Evolutionary conservation across 2,797 vertebrate genomes (phyloP), one percentile per base, ranked within the genome.

Genomic region (Microhierax caerulescens): DNA sequence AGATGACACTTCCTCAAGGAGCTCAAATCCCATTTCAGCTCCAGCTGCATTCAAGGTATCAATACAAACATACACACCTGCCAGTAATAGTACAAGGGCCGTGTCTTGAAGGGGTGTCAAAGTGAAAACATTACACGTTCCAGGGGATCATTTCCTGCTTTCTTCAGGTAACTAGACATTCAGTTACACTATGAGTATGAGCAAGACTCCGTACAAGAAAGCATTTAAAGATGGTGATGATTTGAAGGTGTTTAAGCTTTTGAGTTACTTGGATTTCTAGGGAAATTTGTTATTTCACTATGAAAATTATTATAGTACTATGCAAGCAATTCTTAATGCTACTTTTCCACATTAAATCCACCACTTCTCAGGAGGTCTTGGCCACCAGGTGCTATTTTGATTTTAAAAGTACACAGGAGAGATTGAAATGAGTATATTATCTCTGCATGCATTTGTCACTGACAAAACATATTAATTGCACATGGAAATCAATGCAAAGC

Each of bases 401-500:
- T 93, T 94, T 90, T 53, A 93, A 88, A 85, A 15, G 45, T 48
- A 54, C 72, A 54, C 76, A 24, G 69, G 54, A 91, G 76, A 95
- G 78, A 88, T 30, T 37, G 59, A 85, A 96, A 96, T n/a, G 80
- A 95, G 63, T 82, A 2, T 30, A 91, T 94, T 93, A 95, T 95
- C 91, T 43, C 86, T 65, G 84, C 85, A 76, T 0, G 54, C 50
- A 8, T 75, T 88, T 70, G 82, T 73, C 30, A 28, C 90, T 72
- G 77, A 89, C 85, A 93, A 92, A 95, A 91, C 1, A 3, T 43
- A 96, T 96, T 97, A 97, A 98, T 97, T 97, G 91, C 85, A 60
- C 90, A 64, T 93, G 70, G 91, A 97, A 97, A 97, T 96, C 95
- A 92, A 93, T 88, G 88, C 93, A 88, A 87, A 92, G 65, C 88